phyloP scores from a whole-genome alignment of 2,888 invertebrate species.

The Uloborus plumipes region DNA sequence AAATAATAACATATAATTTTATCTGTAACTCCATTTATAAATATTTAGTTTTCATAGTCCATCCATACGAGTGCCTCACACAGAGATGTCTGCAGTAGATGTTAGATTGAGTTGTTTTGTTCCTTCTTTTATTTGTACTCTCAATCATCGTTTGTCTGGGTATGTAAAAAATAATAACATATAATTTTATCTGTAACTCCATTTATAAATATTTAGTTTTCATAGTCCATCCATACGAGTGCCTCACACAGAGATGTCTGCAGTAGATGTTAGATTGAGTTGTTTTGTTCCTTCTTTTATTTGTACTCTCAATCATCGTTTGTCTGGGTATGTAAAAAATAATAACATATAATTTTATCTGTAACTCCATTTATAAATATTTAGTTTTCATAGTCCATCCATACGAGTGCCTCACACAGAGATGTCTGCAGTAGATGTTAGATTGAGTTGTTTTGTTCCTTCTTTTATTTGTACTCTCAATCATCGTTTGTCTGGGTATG shows the following conservation, averaged over 20 bases:
- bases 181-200: not conserved
- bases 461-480: conserved; percentile 10
- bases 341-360: not conserved
- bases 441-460: conserved; percentile 5
- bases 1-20: not conserved
- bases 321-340: conserved; percentile 13
- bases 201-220: not conserved
- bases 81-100: conserved; percentile 17
- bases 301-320: not conserved
- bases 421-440: not conserved
- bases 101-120: conserved; percentile 8
- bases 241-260: conserved; percentile 10
- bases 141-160: conserved; percentile 4
- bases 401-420: too few relatives aligned
- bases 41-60: too few relatives aligned
- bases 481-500: conserved; percentile 16
- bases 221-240: too few relatives aligned
- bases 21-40: not conserved
- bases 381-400: too few relatives aligned
- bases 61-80: too few relatives aligned
- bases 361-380: not conserved
- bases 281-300: conserved; percentile 21
- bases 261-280: not conserved
- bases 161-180: not conserved
- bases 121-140: conserved; percentile 17